phyloP scores from a whole-genome alignment of 2,888 invertebrate genomes.

The Caenorhabditis sp. region DNA sequence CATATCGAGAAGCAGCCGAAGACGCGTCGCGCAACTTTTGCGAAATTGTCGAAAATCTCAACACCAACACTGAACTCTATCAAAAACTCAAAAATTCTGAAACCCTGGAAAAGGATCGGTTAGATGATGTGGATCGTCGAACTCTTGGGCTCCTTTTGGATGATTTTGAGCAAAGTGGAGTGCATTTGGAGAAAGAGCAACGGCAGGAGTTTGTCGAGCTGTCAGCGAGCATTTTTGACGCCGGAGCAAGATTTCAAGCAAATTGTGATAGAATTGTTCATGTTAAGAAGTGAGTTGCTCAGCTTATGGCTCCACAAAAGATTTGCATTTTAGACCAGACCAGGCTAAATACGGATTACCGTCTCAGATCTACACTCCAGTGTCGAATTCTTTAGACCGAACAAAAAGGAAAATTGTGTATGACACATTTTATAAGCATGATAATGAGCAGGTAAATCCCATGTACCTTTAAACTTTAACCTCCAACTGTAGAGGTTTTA shows the following conservation, averaged over 20 bases:
- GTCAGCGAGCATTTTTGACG: conserved; percentile 45
- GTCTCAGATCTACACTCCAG: conserved; percentile 41
- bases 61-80: conserved; percentile 87
- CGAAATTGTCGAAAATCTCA: conserved; percentile 87
- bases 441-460: conserved; percentile 52
- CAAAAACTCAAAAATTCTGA: conserved; percentile 80
- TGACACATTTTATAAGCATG: conserved; percentile 57
- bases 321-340: conserved; percentile 30
- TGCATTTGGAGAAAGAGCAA: conserved; percentile 84
- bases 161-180: conserved; percentile 97
- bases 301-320: too few relatives aligned
- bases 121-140: conserved; percentile 80
- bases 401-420: conserved; percentile 54
- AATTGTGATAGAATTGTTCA: conserved; percentile 49
- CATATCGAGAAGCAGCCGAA: conserved; percentile 84
- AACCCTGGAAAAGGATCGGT: conserved; percentile 76
- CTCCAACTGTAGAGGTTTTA: not conserved
- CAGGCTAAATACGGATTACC: conserved; percentile 45
- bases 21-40: conserved; percentile 87
- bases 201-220: conserved; percentile 41
- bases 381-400: conserved; percentile 44
- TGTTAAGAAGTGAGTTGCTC: conserved; percentile 42
- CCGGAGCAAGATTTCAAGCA: conserved; percentile 67
- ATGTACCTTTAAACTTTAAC: too few relatives aligned
- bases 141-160: conserved; percentile 88